These are phyloP conservation scores for Paracentrotus lividus DNA, from an alignment of 53 echinoderm and acorn worm species.

Conservation along the genomic window DNA sequence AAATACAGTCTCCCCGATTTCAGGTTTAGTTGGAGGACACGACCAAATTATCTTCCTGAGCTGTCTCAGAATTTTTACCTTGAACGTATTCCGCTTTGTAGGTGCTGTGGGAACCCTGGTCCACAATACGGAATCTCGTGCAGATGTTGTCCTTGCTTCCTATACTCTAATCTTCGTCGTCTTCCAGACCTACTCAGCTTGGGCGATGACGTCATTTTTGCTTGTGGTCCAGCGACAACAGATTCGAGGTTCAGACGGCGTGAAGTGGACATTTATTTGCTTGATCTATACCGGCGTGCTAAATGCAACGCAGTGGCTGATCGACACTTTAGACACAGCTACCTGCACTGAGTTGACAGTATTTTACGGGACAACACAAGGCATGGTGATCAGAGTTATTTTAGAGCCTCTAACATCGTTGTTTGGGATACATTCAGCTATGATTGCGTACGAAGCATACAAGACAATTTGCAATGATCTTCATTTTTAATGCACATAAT, in stretches of 20 bases:
- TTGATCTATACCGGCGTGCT: conserved; percentile 41
- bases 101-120: neutral
- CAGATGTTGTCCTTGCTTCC: neutral
- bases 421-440: conserved; percentile 46
- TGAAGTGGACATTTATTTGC: conserved; percentile 50
- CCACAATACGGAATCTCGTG: neutral
- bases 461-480: neutral
- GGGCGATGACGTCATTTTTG: conserved; percentile 57
- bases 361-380: conserved; percentile 19
- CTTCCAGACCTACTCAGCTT: conserved; percentile 23
- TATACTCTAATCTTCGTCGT: neutral
- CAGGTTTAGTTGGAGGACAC: conserved; percentile 17
- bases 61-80: neutral
- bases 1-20: neutral
- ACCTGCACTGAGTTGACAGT: neutral
- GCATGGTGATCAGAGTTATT: conserved; percentile 21
- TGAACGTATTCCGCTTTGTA: conserved; percentile 24
- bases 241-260: neutral
- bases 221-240: conserved; percentile 52
- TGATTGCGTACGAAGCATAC: conserved; percentile 54
- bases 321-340: neutral
- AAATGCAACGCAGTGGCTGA: conserved; percentile 51
- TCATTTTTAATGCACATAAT: too few relatives aligned
- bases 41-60: conserved; percentile 6
- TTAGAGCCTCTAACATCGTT: conserved; percentile 27